Conservation (phyloP, 2,113 vertebrate species). For the Otus sunia region DNA sequence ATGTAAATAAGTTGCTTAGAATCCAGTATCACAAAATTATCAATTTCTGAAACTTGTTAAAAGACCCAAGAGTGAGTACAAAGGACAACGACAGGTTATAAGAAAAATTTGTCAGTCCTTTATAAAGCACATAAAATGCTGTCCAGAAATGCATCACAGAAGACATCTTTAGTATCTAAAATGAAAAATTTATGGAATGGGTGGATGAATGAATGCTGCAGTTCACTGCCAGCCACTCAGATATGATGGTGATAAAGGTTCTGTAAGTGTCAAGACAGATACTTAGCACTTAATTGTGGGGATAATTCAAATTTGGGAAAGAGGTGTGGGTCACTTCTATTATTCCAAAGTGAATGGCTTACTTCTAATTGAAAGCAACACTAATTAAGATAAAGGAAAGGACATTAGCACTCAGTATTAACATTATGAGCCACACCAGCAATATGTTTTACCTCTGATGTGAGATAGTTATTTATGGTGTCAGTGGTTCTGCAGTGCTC, state of each 20-base stretch:
- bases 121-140: neutral
- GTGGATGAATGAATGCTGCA: slow-evolving; percentile 22
- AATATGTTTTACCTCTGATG: slow-evolving; percentile 1
- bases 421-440: neutral
- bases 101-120: slow-evolving; percentile 9
- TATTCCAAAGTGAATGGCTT: slow-evolving; percentile 6
- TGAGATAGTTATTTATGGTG: slow-evolving; percentile 15
- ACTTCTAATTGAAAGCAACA: slow-evolving; percentile 51
- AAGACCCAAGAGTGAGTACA: neutral
- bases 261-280: slow-evolving; percentile 12
- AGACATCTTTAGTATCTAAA: slow-evolving; percentile 45
- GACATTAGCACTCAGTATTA: slow-evolving; percentile 11
- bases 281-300: slow-evolving; percentile 33
- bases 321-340: slow-evolving; percentile 26
- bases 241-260: slow-evolving; percentile 23
- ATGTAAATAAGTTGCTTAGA: neutral
- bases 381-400: slow-evolving; percentile 48
- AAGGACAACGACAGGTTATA: neutral
- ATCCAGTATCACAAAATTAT: neutral
- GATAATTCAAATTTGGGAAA: slow-evolving; percentile 47
- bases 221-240: neutral
- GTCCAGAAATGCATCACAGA: slow-evolving; percentile 38
- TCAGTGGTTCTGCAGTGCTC: neutral
- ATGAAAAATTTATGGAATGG: slow-evolving; percentile 49
- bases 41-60: neutral